Conservation (phyloP, 2,888 invertebrate genomes). For the Gonocerus acuteangulatus region DNA sequence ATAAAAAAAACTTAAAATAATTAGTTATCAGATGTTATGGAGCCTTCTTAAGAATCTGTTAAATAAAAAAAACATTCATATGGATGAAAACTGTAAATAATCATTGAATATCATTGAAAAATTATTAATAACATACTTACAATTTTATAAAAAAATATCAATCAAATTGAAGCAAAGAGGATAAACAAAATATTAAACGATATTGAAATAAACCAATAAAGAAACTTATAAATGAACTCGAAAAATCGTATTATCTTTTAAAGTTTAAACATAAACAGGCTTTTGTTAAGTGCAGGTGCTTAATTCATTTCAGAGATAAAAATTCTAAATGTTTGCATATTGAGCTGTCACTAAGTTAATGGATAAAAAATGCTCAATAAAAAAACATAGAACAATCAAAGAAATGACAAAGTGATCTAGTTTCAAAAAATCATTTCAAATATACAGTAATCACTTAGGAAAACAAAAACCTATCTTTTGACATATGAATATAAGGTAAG, state of each 20-base stretch:
- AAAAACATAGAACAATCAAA: constrained; percentile 1
- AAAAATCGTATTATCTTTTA: not conserved
- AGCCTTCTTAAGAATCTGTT: not conserved
- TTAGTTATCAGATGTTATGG: constrained; percentile 5
- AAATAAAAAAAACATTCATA: constrained; percentile 8
- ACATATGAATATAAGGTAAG: constrained; percentile 16
- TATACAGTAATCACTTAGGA: not conserved
- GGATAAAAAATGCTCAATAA: constrained; percentile 7
- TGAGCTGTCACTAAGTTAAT: not conserved
- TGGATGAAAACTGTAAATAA: not conserved
- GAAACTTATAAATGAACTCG: constrained; percentile 5
- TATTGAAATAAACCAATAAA: constrained; percentile 17
- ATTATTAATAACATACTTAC: constrained; percentile 2
- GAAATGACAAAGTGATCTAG: too few species aligned
- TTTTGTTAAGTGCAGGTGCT: constrained; percentile 18
- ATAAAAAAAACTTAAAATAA: too few species aligned
- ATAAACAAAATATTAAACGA: constrained; percentile 1
- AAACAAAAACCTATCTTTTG: constrained; percentile 18
- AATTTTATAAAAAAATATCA: not conserved
- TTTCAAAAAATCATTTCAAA: too few species aligned
- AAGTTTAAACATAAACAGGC: constrained; percentile 10
- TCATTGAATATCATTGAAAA: too few species aligned
- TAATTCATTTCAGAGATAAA: constrained; percentile 11
- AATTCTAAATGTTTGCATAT: not conserved
- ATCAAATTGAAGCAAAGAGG: not conserved